A percentile compares a stretch with the other conserved stretches of the same genome.
These are phyloP conservation scores for Azorinus chamasolen DNA, from an alignment of 2,888 invertebrate genomes.

Conservation along the genomic window DNA sequence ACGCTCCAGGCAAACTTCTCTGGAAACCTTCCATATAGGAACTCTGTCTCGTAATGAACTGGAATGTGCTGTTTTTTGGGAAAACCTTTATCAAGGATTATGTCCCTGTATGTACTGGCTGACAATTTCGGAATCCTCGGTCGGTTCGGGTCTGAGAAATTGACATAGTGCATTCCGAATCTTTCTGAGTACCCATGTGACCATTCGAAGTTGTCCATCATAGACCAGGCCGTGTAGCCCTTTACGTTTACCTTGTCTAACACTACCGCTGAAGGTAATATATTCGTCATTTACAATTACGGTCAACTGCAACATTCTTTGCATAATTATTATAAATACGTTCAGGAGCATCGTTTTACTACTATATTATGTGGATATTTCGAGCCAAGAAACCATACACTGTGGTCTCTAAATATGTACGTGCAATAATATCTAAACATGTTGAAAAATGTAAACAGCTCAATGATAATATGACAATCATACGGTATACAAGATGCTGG, in stretches of 20 bases:
- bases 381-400: no score
- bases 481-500: no score
- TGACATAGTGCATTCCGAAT: conserved; percentile 92
- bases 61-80: conserved; percentile 25
- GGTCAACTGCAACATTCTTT: no score
- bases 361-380: no score
- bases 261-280: conserved; percentile 64
- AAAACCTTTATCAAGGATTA: conserved; percentile 76
- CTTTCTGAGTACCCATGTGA: conserved; percentile 90
- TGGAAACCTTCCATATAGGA: conserved; percentile 63
- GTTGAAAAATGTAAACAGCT: no score
- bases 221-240: conserved; percentile 92
- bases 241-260: conserved; percentile 83
- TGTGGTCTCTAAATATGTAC: no score
- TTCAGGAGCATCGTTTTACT: no score
- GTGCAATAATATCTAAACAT: no score
- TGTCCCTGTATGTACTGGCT: conserved; percentile 75
- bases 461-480: no score
- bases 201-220: conserved; percentile 95
- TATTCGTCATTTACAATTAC: no score
- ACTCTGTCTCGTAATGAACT: conserved; percentile 47
- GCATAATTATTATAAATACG: no score
- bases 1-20: conserved; percentile 78
- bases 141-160: conserved; percentile 90
- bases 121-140: conserved; percentile 91